Base-by-base conservation (phyloP, 2,113 vertebrate species). In the Corapipo altera region DNA sequence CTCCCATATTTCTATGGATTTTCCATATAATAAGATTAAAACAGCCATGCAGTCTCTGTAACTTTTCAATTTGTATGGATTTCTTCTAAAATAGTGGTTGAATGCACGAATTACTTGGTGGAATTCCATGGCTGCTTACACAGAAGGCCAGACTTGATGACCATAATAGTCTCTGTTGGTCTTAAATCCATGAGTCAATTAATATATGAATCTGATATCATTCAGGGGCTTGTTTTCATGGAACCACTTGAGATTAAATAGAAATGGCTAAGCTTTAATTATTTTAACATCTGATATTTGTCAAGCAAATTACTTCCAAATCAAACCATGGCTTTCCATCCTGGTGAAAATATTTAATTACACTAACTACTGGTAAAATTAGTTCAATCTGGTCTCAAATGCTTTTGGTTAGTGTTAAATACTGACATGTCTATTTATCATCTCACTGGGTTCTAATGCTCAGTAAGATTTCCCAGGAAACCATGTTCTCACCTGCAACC, bases 251-350 rank as follows among this genome's bases (percentile, higher is more conserved):
- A 95, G 88, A 85, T 90, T 85, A 67, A 93, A 79, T 67, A 82
- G 14, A 85, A 93, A 92, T 32, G n/a, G 78, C 72, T 77, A 71
- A 78, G 74, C 70, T 88, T 91, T 90, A 93, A 88, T 95, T 94
- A 72, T 92, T 95, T 85, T 67, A 93, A 82, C 96, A 85, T 95
- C 93, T 95, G 94, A 95, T 92, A 95, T 95, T 95, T 92, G 82
- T 95, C 88, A 92, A 85, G 94, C 52, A 82, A 95, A 92, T 91
- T 54, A 79, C 81, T 85, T 74, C 70, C 24, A 59, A 91, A 90
- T 67, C 93, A 93, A 95, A 37, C 93, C 82, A 74, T 39, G 85
- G 58, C 74, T 93, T 90, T 78, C 85, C 82, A 78, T 54, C 33
- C 57, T 66, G 85, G 85, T 82, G 71, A 93, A 94, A 96, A 94